Base-by-base conservation (phyloP, 2,797 vertebrate genomes). In the Synanceia verrucosa region DNA sequence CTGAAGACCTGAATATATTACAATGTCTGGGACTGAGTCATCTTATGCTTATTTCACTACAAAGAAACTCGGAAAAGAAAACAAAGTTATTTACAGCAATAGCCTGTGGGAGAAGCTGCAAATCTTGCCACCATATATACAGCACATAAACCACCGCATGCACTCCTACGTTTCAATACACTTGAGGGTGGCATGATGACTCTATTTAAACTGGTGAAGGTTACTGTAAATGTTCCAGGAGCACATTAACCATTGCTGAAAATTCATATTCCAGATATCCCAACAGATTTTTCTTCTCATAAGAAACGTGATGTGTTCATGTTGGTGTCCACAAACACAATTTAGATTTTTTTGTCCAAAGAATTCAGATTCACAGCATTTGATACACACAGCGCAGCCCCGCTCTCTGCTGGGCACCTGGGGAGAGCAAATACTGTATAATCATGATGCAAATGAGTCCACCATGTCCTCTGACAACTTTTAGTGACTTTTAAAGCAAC, bases 1-100 rank as follows among this genome's bases (percentile, higher is more conserved):
- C 79, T 70, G 51, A 81, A 69, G 75, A 78, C 64, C 67, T 85
- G 73, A 81, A 82, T 79, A 75, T 57, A 83, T 85, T 78, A 70
- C 29, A 80, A 3, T 66, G 70, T 81, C 64, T 70, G 63, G 65
- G 67, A 78, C 75, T 70, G 76, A 86, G 62, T 76, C 77, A 86
- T 77, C 74, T 71, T 57, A 73, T 60, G 51, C 52, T 43, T 65
- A 18, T 82, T 77, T 73, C 65, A 44, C 74, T 55, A 60, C 70
- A 76, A 82, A 84, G 39, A 73, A 43, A 81, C 63, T 62, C 0
- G n/a, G n/a, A 41, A 58, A 46, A 33, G 50, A 77, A 76, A 73
- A 76, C 64, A 77, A 82, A 70, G 58, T 24, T 65, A 78, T 80
- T 78, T 76, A 60, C 52, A 72, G 59, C 56, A 58, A 39, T 19